phyloP scores from a whole-genome alignment of 1,140 invertebrate genomes.

The Cataglyphis hispanica region DNA sequence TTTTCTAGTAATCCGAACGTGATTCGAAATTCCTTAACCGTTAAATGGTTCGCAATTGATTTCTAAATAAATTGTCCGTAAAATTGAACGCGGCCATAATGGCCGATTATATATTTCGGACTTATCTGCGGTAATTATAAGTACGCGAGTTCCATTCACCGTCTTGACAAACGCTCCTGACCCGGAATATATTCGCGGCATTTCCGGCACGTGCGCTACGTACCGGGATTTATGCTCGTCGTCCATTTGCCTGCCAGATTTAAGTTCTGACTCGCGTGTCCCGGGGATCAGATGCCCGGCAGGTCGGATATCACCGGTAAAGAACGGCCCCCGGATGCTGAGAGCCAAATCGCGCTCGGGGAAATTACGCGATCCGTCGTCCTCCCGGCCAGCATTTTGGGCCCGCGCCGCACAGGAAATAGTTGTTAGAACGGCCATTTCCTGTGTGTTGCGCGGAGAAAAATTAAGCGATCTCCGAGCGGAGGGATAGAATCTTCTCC shows the following conservation, averaged over 20 bases:
- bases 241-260: slow-evolving; percentile 64
- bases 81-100: not conserved
- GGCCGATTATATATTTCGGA: slow-evolving; percentile 23
- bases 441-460: slow-evolving; percentile 49
- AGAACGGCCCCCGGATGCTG: slow-evolving; percentile 59
- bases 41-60: not conserved
- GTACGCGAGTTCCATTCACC: not conserved
- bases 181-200: slow-evolving; percentile 62
- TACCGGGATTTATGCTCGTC: slow-evolving; percentile 57
- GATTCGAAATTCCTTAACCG: not conserved
- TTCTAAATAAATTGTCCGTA: not conserved
- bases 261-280: slow-evolving; percentile 66
- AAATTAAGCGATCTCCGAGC: slow-evolving; percentile 53
- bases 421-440: slow-evolving; percentile 59
- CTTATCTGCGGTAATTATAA: slow-evolving; percentile 36
- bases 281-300: slow-evolving; percentile 55
- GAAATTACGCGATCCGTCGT: slow-evolving; percentile 66
- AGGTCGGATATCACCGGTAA: slow-evolving; percentile 53
- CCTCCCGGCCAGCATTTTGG: not conserved
- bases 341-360: slow-evolving; percentile 60
- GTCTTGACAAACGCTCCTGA: slow-evolving; percentile 9
- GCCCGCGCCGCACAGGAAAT: slow-evolving; percentile 36
- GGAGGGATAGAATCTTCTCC: slow-evolving; percentile 25
- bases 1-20: not conserved
- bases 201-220: slow-evolving; percentile 66